Evolutionary conservation across 2,888 invertebrate genomes (phyloP).

Genomic region (Aromia moschata): DNA sequence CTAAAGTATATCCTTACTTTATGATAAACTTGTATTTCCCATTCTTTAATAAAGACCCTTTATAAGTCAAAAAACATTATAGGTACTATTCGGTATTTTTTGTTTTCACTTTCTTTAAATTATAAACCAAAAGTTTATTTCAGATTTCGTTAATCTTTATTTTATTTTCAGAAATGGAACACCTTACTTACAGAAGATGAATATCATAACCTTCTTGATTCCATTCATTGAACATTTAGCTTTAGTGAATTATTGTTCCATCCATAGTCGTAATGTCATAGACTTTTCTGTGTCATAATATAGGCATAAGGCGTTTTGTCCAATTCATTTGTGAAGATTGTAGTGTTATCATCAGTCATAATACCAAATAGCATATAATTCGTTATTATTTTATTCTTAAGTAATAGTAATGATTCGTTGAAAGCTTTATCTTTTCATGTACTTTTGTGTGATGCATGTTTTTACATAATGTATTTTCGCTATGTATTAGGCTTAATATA

Average conservation of each 20-base stretch:
- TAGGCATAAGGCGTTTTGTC: conserved; percentile 19
- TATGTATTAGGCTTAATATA: conserved; percentile 6
- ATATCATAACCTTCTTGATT: conserved; percentile 52
- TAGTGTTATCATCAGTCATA: conserved; percentile 10
- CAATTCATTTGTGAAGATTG: conserved; percentile 20
- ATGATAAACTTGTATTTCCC: too few relatives aligned
- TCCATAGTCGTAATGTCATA: conserved; percentile 33
- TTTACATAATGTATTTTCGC: neutral
- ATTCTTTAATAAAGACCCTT: too few relatives aligned
- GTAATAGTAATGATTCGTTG: conserved; percentile 7
- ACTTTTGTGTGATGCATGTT: conserved; percentile 9
- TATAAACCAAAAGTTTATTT: too few relatives aligned
- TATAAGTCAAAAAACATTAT: too few relatives aligned
- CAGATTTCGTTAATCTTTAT: too few relatives aligned
- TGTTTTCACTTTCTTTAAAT: too few relatives aligned
- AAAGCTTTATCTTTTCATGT: conserved; percentile 7
- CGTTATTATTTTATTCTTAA: conserved; percentile 5
- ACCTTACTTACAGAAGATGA: conserved; percentile 55
- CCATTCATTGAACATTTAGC: conserved; percentile 46
- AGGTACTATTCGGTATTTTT: too few relatives aligned
- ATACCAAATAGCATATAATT: conserved; percentile 37
- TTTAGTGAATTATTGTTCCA: conserved; percentile 43
- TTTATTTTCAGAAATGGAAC: conserved; percentile 46
- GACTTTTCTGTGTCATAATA: conserved; percentile 21
- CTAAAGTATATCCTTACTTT: too few relatives aligned